phyloP scores from a whole-genome alignment of 2,113 vertebrate species.

The Glaucomys volans region DNA sequence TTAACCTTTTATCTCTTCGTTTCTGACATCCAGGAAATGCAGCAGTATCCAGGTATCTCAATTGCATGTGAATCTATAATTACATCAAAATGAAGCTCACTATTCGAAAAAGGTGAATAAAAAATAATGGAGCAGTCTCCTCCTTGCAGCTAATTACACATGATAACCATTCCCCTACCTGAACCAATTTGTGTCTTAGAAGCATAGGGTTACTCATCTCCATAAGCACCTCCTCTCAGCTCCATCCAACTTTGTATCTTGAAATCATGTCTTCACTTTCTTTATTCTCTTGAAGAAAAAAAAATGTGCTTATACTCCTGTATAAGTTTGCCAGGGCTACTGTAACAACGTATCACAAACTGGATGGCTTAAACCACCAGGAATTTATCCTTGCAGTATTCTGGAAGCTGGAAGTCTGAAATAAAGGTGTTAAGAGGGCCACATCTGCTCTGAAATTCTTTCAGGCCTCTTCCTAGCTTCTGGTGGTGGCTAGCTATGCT shows the following conservation, averaged over 20 bases:
- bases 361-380: background rate
- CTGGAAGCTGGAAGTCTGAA: background rate
- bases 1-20: background rate
- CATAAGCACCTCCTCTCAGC: background rate
- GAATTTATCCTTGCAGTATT: background rate
- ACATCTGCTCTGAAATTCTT: background rate
- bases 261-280: background rate
- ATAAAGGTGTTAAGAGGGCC: background rate
- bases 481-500: background rate
- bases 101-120: background rate
- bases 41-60: background rate
- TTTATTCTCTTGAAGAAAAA: background rate
- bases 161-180: background rate
- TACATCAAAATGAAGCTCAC: background rate
- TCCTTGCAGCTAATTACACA: constrained; percentile 35
- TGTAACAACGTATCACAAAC: background rate
- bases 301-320: background rate
- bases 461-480: background rate
- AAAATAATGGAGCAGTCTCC: background rate
- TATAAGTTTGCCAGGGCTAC: background rate
- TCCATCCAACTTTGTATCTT: background rate
- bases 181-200: background rate
- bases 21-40: background rate
- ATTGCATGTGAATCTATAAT: background rate
- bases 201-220: background rate